phyloP scores from a whole-genome alignment of 1,140 invertebrate genomes.

The Drosophila varians region DNA sequence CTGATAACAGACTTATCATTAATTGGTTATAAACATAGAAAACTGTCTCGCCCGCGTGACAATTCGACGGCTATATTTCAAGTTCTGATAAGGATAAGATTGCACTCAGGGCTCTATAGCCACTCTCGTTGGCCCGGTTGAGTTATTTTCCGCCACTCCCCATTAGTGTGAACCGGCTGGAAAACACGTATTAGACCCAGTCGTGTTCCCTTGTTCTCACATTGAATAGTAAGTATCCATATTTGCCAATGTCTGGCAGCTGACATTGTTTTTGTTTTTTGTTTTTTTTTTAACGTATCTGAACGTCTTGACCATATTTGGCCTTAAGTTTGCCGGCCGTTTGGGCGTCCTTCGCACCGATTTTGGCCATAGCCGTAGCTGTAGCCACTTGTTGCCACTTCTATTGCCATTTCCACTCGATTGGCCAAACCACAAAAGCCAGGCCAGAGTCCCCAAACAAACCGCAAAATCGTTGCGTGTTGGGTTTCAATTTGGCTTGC shows the following conservation, averaged over 20 bases:
- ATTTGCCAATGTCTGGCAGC: slow-evolving; percentile 59
- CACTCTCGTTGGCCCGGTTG: neutral
- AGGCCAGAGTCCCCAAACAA: slow-evolving; percentile 27
- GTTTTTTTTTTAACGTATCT: too few relatives aligned
- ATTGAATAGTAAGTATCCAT: slow-evolving; percentile 54
- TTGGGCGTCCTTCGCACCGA: slow-evolving; percentile 71
- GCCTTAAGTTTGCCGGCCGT: slow-evolving; percentile 53
- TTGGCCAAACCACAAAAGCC: slow-evolving; percentile 15
- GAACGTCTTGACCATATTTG: slow-evolving; percentile 59
- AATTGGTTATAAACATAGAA: slow-evolving; percentile 60
- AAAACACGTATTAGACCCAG: slow-evolving; percentile 33
- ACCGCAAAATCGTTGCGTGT: slow-evolving; percentile 58
- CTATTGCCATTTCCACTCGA: slow-evolving; percentile 21
- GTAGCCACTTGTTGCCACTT: slow-evolving; percentile 63
- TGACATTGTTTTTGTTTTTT: too few relatives aligned
- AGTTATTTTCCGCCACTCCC: slow-evolving; percentile 29
- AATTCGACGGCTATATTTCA: slow-evolving; percentile 53
- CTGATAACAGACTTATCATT: slow-evolving; percentile 63
- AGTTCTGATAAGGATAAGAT: slow-evolving; percentile 64
- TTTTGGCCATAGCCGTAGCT: slow-evolving; percentile 52
- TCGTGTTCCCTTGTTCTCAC: slow-evolving; percentile 32
- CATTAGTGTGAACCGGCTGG: slow-evolving; percentile 2
- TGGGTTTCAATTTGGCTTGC: slow-evolving; percentile 54
- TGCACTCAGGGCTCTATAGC: slow-evolving; percentile 24
- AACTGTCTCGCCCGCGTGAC: slow-evolving; percentile 16